Percentiles rank a stretch among this genome's conserved stretches.
These are phyloP conservation scores for Augochlorella aurata DNA, from an alignment of 2,888 invertebrate species.

Conservation along the genomic window DNA sequence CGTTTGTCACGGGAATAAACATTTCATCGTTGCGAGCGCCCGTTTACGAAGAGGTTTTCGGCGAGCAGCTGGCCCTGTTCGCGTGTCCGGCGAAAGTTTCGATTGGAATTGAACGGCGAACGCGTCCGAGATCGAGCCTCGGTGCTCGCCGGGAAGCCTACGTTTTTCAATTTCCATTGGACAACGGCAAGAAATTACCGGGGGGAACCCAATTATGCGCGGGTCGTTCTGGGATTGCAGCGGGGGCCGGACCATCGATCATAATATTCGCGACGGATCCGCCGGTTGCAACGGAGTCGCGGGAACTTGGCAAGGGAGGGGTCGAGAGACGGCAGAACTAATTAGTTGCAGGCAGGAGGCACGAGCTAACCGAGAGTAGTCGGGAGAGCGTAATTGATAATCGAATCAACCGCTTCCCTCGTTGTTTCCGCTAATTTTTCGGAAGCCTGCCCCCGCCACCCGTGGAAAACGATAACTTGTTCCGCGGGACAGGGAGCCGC, in stretches of 20 bases:
- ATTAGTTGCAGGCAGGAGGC: slow-evolving; percentile 23
- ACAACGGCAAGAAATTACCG: not conserved
- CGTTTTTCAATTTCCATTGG: not conserved
- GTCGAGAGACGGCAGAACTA: slow-evolving; percentile 5
- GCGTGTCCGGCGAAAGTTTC: not conserved
- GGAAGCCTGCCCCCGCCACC: not conserved
- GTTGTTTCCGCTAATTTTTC: slow-evolving; percentile 8
- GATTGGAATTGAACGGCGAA: slow-evolving; percentile 34
- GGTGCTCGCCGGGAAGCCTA: not conserved
- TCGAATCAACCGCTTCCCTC: slow-evolving; percentile 5
- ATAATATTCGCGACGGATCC: slow-evolving; percentile 19
- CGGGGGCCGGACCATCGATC: slow-evolving; percentile 13
- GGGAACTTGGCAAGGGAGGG: not conserved
- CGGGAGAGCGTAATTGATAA: slow-evolving; percentile 13
- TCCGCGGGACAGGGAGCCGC: not conserved
- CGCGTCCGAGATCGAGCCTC: slow-evolving; percentile 28
- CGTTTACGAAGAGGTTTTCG: slow-evolving; percentile 28
- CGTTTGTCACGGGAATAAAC: slow-evolving; percentile 47
- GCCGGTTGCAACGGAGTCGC: slow-evolving; percentile 2
- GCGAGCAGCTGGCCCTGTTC: slow-evolving; percentile 1
- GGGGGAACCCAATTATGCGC: slow-evolving; percentile 20
- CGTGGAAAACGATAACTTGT: not conserved
- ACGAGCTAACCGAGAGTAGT: not conserved
- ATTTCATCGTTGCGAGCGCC: slow-evolving; percentile 42
- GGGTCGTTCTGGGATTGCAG: not conserved